Conservation (phyloP, 1,140 invertebrate genomes). For the Macrotrachela quadricornifera region DNA sequence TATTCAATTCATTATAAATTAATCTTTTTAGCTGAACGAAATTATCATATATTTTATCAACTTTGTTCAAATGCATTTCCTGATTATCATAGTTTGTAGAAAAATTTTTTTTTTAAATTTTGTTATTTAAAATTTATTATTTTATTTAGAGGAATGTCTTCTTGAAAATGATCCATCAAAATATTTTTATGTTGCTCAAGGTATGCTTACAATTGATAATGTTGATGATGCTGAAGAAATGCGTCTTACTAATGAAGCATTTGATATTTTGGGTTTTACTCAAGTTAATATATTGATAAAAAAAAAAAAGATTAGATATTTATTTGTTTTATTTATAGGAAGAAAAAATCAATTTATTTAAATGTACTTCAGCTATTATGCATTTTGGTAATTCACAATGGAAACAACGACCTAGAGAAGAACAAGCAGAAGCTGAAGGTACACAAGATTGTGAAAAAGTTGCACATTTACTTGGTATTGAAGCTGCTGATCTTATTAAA, state of each 20-base stretch:
- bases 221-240: constrained; percentile 92
- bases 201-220: constrained; percentile 79
- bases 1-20: too few relatives aligned
- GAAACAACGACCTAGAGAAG: constrained; percentile 97
- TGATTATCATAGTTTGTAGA: constrained; percentile 23
- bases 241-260: constrained; percentile 75
- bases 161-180: constrained; percentile 56
- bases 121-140: neutral
- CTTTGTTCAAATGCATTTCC: constrained; percentile 79
- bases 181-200: constrained; percentile 84
- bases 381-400: constrained; percentile 98
- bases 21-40: constrained; percentile 52
- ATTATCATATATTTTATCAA: constrained; percentile 99
- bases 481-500: constrained; percentile 37
- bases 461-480: constrained; percentile 55
- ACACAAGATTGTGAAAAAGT: constrained; percentile 80
- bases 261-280: constrained; percentile 89
- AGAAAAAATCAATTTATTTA: constrained; percentile 88
- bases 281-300: constrained; percentile 23
- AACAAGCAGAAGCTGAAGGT: constrained; percentile 94
- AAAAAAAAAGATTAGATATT: too few relatives aligned
- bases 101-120: neutral
- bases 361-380: constrained; percentile 85
- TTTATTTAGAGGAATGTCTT: constrained; percentile 48
- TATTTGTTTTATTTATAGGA: constrained; percentile 29